Conservation (phyloP, 2,113 vertebrate species). For the Hipposideros armiger region DNA sequence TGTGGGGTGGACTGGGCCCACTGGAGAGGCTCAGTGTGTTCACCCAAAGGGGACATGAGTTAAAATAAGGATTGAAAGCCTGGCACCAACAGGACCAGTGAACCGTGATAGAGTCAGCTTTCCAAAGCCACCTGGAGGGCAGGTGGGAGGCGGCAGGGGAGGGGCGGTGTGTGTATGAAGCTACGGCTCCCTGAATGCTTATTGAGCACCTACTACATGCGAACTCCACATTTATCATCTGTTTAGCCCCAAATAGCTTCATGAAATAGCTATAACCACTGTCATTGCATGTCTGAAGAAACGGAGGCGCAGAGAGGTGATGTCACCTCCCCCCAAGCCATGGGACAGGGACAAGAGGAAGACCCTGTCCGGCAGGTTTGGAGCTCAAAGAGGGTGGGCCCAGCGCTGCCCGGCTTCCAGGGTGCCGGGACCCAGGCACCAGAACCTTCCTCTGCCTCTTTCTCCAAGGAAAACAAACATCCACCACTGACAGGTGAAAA, state of each 20-base stretch:
- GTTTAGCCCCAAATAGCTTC: not conserved
- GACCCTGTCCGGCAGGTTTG: accelerated
- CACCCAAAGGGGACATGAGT: not conserved
- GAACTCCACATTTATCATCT: not conserved
- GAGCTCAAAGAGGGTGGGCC: no score
- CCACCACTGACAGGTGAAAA: slow-evolving; percentile 53
- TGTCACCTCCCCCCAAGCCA: not conserved
- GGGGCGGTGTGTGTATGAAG: no score
- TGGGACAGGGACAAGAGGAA: not conserved
- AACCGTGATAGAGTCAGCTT: not conserved
- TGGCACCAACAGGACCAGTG: not conserved
- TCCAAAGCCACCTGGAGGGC: not conserved
- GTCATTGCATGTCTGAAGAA: not conserved
- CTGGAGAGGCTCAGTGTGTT: not conserved
- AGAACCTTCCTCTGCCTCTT: not conserved
- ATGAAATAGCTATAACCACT: accelerated
- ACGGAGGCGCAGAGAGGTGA: accelerated
- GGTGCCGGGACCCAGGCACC: not conserved
- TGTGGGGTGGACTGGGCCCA: not conserved
- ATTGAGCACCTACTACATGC: not conserved
- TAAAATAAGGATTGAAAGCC: not conserved
- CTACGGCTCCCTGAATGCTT: accelerated
- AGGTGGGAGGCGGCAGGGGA: no score
- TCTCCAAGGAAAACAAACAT: slow-evolving; percentile 13
- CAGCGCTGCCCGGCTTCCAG: not conserved